A percentile compares a stretch with the other conserved stretches of the same genome.
Conservation (phyloP, 2,888 invertebrate genomes). For the Parthenolecanium corni region DNA sequence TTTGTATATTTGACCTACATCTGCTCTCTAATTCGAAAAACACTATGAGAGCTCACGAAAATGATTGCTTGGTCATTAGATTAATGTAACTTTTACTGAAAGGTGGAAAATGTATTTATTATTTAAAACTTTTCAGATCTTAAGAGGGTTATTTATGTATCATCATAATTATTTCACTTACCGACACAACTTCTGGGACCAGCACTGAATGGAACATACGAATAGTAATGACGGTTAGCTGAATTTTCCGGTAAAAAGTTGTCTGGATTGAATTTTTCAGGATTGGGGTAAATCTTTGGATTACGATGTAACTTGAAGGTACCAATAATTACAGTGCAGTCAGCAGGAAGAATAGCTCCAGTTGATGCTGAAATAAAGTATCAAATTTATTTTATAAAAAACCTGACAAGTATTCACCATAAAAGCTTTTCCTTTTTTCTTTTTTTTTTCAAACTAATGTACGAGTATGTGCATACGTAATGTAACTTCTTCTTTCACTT, state of each 20-base stretch:
- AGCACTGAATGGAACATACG: constrained; percentile 70
- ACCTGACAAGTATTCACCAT: too few species aligned
- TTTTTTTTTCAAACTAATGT: background rate
- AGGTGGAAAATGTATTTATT: too few species aligned
- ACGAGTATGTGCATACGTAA: constrained; percentile 44
- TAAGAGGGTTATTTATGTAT: too few species aligned
- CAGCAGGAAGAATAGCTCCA: constrained; percentile 54
- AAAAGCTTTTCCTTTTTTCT: too few species aligned
- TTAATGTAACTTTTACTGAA: too few species aligned
- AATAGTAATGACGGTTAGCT: constrained; percentile 65
- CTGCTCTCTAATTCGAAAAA: too few species aligned
- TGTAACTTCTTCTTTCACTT: constrained; percentile 57
- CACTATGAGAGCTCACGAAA: too few species aligned
- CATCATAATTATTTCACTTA: constrained; percentile 41
- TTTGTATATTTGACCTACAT: too few species aligned
- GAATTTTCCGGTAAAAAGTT: constrained; percentile 71
- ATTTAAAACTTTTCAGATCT: too few species aligned
- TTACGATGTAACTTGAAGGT: constrained; percentile 60
- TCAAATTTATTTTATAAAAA: background rate
- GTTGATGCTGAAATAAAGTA: constrained; percentile 46
- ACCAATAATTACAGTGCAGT: constrained; percentile 55
- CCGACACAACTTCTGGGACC: constrained; percentile 71
- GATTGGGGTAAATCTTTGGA: constrained; percentile 60
- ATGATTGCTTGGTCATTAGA: too few species aligned
- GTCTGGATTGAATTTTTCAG: constrained; percentile 67